These are phyloP conservation scores for Microdon myrmicae DNA, from an alignment of 2,888 invertebrate species.

Conservation along the genomic window DNA sequence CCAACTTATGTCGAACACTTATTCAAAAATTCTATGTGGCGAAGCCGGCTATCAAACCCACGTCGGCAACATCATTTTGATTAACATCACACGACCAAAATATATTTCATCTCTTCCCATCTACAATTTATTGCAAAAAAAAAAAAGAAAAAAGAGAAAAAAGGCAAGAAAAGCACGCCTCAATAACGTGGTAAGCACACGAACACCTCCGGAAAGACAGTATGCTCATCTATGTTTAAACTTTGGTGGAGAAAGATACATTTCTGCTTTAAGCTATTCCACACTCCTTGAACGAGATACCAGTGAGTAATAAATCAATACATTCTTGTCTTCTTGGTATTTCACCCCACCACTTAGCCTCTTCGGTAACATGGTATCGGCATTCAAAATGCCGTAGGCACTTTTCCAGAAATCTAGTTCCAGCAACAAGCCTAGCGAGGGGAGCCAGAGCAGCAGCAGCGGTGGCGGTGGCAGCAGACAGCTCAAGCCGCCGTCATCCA, in stretches of 20 bases:
- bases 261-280: constrained; percentile 33
- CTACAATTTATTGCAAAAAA: constrained; percentile 17
- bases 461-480: neutral
- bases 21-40: constrained; percentile 9
- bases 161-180: neutral
- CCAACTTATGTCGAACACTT: neutral
- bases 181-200: too few relatives aligned
- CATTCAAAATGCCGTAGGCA: constrained; percentile 34
- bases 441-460: constrained; percentile 12
- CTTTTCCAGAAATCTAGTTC: constrained; percentile 15
- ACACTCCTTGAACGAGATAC: constrained; percentile 16
- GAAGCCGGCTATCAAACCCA: constrained; percentile 20
- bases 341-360: constrained; percentile 11
- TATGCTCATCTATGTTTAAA: constrained; percentile 17
- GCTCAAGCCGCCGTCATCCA: constrained; percentile 7
- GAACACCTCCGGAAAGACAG: too few relatives aligned
- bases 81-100: constrained; percentile 9
- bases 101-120: constrained; percentile 1
- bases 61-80: constrained; percentile 16
- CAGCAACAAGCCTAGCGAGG: constrained; percentile 12
- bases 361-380: constrained; percentile 23
- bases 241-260: constrained; percentile 16
- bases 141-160: neutral
- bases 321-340: constrained; percentile 26
- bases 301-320: constrained; percentile 47